Conservation (phyloP, 2,113 vertebrate genomes). For the Triplophysa rosa region DNA sequence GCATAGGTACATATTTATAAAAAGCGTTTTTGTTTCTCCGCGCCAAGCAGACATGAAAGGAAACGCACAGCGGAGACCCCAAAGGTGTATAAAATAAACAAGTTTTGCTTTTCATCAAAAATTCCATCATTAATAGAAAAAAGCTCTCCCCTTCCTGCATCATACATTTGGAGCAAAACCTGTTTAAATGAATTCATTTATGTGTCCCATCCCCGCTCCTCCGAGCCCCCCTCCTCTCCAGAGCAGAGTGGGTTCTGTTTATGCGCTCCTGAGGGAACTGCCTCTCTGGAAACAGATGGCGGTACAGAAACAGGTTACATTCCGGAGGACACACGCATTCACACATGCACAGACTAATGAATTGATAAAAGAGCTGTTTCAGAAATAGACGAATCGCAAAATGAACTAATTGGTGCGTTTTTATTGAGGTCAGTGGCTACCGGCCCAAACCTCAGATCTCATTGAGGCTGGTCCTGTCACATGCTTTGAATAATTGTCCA, state of each 20-base stretch:
- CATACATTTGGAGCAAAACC: conserved; percentile 72
- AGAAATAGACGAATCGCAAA: conserved; percentile 23
- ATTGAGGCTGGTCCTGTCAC: neutral
- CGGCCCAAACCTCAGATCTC: conserved; percentile 17
- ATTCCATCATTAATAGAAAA: conserved; percentile 59
- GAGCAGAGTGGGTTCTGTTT: conserved; percentile 74
- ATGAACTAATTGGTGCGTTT: conserved; percentile 30
- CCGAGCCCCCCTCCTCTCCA: conserved; percentile 56
- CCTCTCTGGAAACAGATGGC: conserved; percentile 74
- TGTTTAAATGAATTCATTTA: conserved; percentile 81
- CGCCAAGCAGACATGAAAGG: neutral
- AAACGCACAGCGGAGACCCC: conserved; percentile 27
- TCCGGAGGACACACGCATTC: conserved; percentile 48
- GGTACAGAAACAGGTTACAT: conserved; percentile 69
- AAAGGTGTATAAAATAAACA: conserved; percentile 42
- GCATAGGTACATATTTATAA: neutral
- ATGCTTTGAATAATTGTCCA: conserved; percentile 31
- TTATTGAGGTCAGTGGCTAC: conserved; percentile 23
- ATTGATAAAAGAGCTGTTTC: conserved; percentile 25
- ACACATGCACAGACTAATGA: conserved; percentile 32
- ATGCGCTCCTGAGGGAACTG: conserved; percentile 69
- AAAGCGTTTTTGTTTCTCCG: neutral
- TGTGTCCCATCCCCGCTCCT: conserved; percentile 62
- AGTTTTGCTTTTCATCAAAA: conserved; percentile 54
- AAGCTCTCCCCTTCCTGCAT: conserved; percentile 67